phyloP scores from a whole-genome alignment of 2,797 vertebrate species.

The Argyrosomus regius region DNA sequence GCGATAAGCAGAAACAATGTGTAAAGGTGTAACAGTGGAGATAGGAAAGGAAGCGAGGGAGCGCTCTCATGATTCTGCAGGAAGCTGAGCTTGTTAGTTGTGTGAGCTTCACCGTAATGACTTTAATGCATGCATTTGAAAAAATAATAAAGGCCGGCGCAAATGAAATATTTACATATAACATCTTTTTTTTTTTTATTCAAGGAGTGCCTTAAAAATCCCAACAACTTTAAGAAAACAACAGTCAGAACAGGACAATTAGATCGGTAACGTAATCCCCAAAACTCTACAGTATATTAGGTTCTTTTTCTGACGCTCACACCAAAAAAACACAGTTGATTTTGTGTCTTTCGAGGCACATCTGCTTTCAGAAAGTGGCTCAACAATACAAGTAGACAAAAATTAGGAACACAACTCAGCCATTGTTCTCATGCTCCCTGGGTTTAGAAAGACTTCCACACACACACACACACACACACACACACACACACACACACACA shows the following conservation, averaged over 20 bases:
- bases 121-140: constrained; percentile 7
- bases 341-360: constrained; percentile 66
- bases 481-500: constrained; percentile 1
- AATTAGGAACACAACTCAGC: constrained; percentile 61
- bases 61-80: constrained; percentile 31
- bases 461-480: constrained; percentile 5
- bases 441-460: constrained; percentile 52
- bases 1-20: constrained; percentile 78
- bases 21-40: constrained; percentile 68
- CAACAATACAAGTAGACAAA: constrained; percentile 56
- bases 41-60: constrained; percentile 56
- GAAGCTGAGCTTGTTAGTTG: constrained; percentile 37
- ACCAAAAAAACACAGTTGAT: constrained; percentile 40
- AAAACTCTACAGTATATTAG: constrained; percentile 26
- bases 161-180: constrained; percentile 32
- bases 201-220: constrained; percentile 73
- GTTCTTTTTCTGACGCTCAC: constrained; percentile 30
- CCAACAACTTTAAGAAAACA: constrained; percentile 67
- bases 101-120: constrained; percentile 48
- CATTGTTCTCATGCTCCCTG: constrained; percentile 67
- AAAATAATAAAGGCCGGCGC: not conserved
- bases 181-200: constrained; percentile 70
- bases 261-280: constrained; percentile 47
- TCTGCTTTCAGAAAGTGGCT: constrained; percentile 67
- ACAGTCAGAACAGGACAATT: constrained; percentile 58